These are phyloP conservation scores for Habroteleia sp. DNA, from an alignment of 2,888 invertebrate genomes.

Conservation along the genomic window DNA sequence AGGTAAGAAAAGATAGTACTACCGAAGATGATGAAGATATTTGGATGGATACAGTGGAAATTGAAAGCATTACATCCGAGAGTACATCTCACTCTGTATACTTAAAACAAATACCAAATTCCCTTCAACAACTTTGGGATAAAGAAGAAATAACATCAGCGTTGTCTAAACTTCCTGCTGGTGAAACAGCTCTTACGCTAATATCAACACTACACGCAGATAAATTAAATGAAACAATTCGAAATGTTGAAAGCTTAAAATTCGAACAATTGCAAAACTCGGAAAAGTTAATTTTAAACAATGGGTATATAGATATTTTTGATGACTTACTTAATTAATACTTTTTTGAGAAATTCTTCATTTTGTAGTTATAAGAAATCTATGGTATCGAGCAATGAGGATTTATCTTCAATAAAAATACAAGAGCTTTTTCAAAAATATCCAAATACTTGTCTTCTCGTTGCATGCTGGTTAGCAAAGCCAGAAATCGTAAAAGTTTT, in stretches of 20 bases:
- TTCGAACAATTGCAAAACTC: conserved; percentile 38
- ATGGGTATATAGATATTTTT: too few relatives aligned
- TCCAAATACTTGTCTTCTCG: conserved; percentile 83
- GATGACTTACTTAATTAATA: too few relatives aligned
- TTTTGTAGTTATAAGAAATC: conserved; percentile 69
- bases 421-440: conserved; percentile 81
- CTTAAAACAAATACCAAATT: conserved; percentile 66
- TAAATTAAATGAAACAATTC: conserved; percentile 65
- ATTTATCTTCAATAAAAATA: conserved; percentile 73
- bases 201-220: conserved; percentile 71
- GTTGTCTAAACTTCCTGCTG: conserved; percentile 74
- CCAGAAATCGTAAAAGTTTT: conserved; percentile 83
- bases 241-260: conserved; percentile 65
- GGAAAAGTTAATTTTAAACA: conserved; percentile 21
- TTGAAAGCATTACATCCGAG: conserved; percentile 75
- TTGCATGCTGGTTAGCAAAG: conserved; percentile 85
- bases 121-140: conserved; percentile 74
- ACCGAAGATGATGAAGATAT: conserved; percentile 68
- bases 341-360: neutral
- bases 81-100: conserved; percentile 69
- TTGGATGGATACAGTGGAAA: conserved; percentile 72
- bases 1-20: conserved; percentile 23
- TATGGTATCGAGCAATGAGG: conserved; percentile 69
- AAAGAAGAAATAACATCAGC: conserved; percentile 72
- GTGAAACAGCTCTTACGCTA: conserved; percentile 71